A percentile compares a stretch with the other conserved stretches of the same genome.
Conservation (phyloP, 2,888 invertebrate species). For the Oligia latruncula region DNA sequence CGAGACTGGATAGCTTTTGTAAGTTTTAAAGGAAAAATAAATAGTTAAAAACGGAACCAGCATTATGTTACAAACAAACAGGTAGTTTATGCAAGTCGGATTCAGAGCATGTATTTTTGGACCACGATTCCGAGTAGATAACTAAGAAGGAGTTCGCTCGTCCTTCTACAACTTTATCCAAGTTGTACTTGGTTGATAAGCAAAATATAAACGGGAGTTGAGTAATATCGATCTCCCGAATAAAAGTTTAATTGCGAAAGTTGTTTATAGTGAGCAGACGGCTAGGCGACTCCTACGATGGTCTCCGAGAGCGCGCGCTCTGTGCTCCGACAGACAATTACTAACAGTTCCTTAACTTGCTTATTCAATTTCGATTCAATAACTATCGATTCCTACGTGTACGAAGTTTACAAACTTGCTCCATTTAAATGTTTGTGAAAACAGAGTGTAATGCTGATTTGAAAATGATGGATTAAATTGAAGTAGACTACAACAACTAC, state of each 20-base stretch:
- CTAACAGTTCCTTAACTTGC: slow-evolving; percentile 72
- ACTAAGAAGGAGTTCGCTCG: slow-evolving; percentile 51
- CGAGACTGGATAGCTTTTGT: background rate
- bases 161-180: slow-evolving; percentile 64
- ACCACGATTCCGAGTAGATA: slow-evolving; percentile 14
- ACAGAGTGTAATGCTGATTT: slow-evolving; percentile 20
- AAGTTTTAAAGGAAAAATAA: slow-evolving; percentile 23
- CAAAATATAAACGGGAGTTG: slow-evolving; percentile 78
- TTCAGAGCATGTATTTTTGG: slow-evolving; percentile 34
- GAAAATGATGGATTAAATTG: slow-evolving; percentile 8
- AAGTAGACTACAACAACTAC: background rate
- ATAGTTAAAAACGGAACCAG: background rate
- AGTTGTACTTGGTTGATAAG: slow-evolving; percentile 75
- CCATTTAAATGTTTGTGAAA: slow-evolving; percentile 46
- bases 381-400: slow-evolving; percentile 57
- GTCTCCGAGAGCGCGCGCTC: slow-evolving; percentile 59
- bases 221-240: slow-evolving; percentile 82
- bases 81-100: slow-evolving; percentile 6
- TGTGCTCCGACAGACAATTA: slow-evolving; percentile 70
- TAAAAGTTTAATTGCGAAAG: slow-evolving; percentile 89
- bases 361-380: slow-evolving; percentile 70
- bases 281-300: slow-evolving; percentile 73
- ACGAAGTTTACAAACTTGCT: slow-evolving; percentile 41
- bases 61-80: slow-evolving; percentile 20
- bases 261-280: slow-evolving; percentile 85